Evolutionary conservation across 1,140 invertebrate genomes (phyloP).

Genomic region (Globodera ellingtonae): DNA sequence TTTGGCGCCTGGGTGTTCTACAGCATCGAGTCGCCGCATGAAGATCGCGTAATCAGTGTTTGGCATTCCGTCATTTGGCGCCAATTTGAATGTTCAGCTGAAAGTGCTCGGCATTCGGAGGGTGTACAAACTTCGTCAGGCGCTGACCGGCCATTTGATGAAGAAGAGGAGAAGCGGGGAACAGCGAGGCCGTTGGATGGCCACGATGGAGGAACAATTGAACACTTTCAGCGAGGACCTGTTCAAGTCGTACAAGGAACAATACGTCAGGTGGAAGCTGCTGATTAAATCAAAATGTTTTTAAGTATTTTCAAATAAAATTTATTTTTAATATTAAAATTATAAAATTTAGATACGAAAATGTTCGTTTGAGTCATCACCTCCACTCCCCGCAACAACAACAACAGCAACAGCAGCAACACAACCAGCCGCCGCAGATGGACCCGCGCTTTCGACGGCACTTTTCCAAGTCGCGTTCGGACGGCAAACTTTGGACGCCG

Average conservation of each 20-base stretch:
- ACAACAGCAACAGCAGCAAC: conserved; percentile 28
- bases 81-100: conserved; percentile 45
- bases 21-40: conserved; percentile 77
- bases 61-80: conserved; percentile 42
- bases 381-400: not conserved
- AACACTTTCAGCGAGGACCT: conserved; percentile 57
- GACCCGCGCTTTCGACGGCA: conserved; percentile 53
- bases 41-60: conserved; percentile 68
- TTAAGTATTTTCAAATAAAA: conserved; percentile 7
- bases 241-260: conserved; percentile 62
- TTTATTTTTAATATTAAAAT: conserved; percentile 35
- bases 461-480: conserved; percentile 56
- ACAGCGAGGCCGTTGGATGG: conserved; percentile 47
- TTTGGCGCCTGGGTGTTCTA: conserved; percentile 91
- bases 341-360: conserved; percentile 48
- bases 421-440: conserved; percentile 14
- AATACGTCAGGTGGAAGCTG: conserved; percentile 55
- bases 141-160: conserved; percentile 45
- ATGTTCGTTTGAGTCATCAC: conserved; percentile 47
- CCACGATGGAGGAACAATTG: conserved; percentile 43
- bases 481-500: conserved; percentile 64
- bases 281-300: not conserved
- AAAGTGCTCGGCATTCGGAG: conserved; percentile 49
- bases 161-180: conserved; percentile 11
- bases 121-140: conserved; percentile 45